Base-by-base conservation (phyloP, 2,797 vertebrate species). In the Amazona finschi region DNA sequence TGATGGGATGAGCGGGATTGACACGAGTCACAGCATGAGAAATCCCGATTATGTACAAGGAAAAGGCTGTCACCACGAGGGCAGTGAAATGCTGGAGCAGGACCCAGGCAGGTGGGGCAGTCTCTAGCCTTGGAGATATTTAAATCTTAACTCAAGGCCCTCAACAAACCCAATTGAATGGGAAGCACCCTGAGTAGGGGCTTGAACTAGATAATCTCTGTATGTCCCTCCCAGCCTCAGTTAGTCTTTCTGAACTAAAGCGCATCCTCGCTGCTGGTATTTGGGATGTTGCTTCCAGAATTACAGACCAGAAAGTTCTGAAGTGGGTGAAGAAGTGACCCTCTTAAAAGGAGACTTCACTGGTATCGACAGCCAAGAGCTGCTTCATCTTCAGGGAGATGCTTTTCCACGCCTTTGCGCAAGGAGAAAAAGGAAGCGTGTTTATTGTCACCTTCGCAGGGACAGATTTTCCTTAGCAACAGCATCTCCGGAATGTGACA, bases 381-480 rank as follows among this genome's bases (percentile, higher is more conserved):
- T 58, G 47, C 64, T 72, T 65, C 55, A 36, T 64, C 80, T 88
- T 87, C 47, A 82, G 77, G 47, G 30, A 83, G 38, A 21, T 66
- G 38, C 25, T 73, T 92, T 88, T 61, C 57, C 55, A 72, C 67
- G 16, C 9, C 73, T 85, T 87, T 91, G 58, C 53, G 60, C 28
- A 58, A 7, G 6, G 39, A 74, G 38, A 66, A 52, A 69, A 85
- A 77, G 67, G 74, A 84, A 85, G 43, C 1, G 0, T 58, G 46
- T 57, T 77, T 95, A 78, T 87, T 92, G 89, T 82, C 85, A 90
- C 53, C 58, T 95, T 85, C 91, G 74, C 43, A 76, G 71, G 50
- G 52, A 47, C 41, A 39, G 12, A 39, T 79, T 90, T 87, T 70
- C 92, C 83, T 67, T 77, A 91, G 93, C 85, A 95, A 90, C 86